These are phyloP conservation scores for Drosophila kambysellisi DNA, from an alignment of 2,888 invertebrate species.

Conservation along the genomic window DNA sequence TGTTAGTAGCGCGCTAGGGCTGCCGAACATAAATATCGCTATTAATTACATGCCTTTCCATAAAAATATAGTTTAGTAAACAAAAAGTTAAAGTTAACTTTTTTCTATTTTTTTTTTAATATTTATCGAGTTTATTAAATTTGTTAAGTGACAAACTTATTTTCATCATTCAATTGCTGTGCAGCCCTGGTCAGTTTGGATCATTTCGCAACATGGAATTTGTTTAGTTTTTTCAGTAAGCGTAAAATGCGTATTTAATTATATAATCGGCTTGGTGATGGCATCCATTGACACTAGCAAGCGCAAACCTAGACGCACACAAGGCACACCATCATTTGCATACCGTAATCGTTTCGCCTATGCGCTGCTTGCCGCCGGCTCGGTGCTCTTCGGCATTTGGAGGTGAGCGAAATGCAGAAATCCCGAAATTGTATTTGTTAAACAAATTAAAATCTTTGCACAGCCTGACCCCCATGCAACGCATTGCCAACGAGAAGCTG, in stretches of 20 bases:
- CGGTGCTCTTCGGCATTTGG: constrained; percentile 73
- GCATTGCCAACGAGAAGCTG: constrained; percentile 67
- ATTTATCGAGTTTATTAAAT: not conserved
- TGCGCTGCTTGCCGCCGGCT: constrained; percentile 85
- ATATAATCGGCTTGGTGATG: constrained; percentile 73
- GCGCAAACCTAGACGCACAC: constrained; percentile 89
- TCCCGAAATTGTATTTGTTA: not conserved
- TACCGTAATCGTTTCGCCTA: constrained; percentile 87
- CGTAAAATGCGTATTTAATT: constrained; percentile 55
- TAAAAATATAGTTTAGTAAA: not conserved
- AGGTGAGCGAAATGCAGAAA: constrained; percentile 61
- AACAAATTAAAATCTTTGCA: not conserved
- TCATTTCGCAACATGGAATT: constrained; percentile 5
- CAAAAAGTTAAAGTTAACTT: not conserved
- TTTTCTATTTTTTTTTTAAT: not conserved
- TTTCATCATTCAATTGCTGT: not conserved
- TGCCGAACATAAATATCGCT: not conserved
- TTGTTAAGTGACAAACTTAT: not conserved
- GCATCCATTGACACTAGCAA: constrained; percentile 85
- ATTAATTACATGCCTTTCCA: not conserved
- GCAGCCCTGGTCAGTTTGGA: constrained; percentile 35
- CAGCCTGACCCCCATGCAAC: constrained; percentile 78
- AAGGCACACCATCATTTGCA: constrained; percentile 88
- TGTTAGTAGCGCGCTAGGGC: constrained; percentile 23
- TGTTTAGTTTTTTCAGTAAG: constrained; percentile 11